Percentiles rank a stretch among this genome's conserved stretches.
phyloP scores from a whole-genome alignment of 2,888 invertebrate species.

The Venustoraphidia nigricollis region DNA sequence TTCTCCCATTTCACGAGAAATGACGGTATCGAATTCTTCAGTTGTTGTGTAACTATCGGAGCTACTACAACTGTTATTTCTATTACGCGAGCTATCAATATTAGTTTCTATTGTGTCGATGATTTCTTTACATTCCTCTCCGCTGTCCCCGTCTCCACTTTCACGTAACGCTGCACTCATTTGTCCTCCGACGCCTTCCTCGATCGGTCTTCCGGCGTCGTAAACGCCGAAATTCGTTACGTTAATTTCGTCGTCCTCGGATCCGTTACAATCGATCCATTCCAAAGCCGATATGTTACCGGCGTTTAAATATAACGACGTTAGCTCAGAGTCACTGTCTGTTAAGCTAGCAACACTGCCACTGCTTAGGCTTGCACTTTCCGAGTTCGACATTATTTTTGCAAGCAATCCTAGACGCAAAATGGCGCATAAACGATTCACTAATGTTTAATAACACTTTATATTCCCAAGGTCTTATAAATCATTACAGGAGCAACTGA shows the following conservation, averaged over 20 bases:
- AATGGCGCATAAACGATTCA: too few relatives aligned
- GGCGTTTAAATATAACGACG: constrained; percentile 1
- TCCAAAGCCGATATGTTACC: constrained; percentile 5
- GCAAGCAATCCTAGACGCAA: too few relatives aligned
- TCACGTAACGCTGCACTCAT: constrained; percentile 7
- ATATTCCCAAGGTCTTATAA: too few relatives aligned
- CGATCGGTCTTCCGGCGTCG: background rate
- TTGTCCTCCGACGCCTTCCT: background rate
- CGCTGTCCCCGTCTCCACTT: constrained; percentile 12
- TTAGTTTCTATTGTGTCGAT: too few relatives aligned
- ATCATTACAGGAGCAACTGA: too few relatives aligned
- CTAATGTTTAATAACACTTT: too few relatives aligned
- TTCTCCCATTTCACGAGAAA: background rate
- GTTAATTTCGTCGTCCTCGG: constrained; percentile 2
- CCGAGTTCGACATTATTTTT: too few relatives aligned
- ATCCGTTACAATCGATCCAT: constrained; percentile 4
- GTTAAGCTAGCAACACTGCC: too few relatives aligned
- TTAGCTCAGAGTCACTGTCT: too few relatives aligned
- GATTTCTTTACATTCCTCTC: constrained; percentile 12
- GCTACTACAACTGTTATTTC: background rate
- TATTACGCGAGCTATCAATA: background rate
- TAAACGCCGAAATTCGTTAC: background rate
- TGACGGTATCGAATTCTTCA: background rate
- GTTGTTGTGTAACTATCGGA: background rate
- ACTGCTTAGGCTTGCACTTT: too few relatives aligned